Percentiles rank a stretch among this genome's conserved stretches.
Evolutionary conservation across 2,888 invertebrate genomes (phyloP).

Genomic region (Cryptocheilus praepositus): DNA sequence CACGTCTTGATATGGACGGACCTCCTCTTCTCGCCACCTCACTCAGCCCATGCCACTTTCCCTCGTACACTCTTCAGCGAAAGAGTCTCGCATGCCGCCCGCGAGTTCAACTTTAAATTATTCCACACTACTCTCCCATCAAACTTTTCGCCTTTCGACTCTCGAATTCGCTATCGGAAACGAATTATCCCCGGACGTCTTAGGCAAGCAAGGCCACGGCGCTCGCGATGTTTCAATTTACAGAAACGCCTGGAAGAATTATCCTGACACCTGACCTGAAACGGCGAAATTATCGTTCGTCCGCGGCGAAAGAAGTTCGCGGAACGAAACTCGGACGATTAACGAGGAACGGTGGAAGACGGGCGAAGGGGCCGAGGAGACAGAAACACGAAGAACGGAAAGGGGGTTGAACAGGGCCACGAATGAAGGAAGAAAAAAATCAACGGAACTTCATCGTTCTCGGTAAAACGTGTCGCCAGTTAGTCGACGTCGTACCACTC

Average conservation of each 20-base stretch:
- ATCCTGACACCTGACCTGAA: slow-evolving; percentile 9
- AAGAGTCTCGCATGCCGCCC: background rate
- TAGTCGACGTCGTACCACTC: slow-evolving; percentile 43
- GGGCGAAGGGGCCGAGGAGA: background rate
- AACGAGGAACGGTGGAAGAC: slow-evolving; percentile 13
- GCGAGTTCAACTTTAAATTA: slow-evolving; percentile 2
- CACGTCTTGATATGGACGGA: slow-evolving; percentile 12
- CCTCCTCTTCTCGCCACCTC: background rate
- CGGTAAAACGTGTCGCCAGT: slow-evolving; percentile 48
- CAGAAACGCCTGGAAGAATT: background rate
- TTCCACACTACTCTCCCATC: background rate
- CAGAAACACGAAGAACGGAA: background rate
- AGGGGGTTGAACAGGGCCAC: background rate
- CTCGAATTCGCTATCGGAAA: slow-evolving; percentile 5
- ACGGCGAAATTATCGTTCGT: slow-evolving; percentile 17
- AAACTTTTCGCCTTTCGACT: background rate
- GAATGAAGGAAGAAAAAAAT: slow-evolving; percentile 25
- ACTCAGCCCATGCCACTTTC: background rate
- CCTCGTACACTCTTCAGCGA: background rate
- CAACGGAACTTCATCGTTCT: slow-evolving; percentile 25
- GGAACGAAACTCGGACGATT: slow-evolving; percentile 31
- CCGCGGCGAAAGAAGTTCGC: slow-evolving; percentile 24
- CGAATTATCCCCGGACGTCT: background rate
- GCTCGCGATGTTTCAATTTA: slow-evolving; percentile 9
- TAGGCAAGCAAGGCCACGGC: background rate